Evolutionary conservation across 2,113 vertebrate genomes (phyloP), one percentile per base, ranked within the genome.

Genomic region (Myrmophylax atrothorax): DNA sequence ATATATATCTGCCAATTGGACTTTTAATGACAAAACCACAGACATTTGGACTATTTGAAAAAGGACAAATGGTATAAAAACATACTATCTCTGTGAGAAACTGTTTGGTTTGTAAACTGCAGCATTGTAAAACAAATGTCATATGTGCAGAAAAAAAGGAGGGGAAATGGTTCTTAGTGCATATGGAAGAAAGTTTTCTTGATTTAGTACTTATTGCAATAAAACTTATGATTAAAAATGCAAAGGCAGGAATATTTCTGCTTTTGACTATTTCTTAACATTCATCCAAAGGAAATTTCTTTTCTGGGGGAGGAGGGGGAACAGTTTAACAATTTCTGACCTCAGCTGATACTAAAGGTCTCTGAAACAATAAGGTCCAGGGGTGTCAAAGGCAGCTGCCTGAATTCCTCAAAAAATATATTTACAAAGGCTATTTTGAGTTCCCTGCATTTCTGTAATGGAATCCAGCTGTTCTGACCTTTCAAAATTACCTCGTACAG

Each of bases 11-110:
- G 97, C 97, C 97, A 98, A 96, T 92, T 96, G 75, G 95, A 97
- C 96, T 98, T 96, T 97, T 98, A 97, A 98, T 97, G 96, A 97
- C 93, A 97, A 98, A 98, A 97, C 97, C 97, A 97, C 97, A 98
- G 93, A 92, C 58, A 1, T 95, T 97, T 98, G 94, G 94, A 96
- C 94, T 92, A 92, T 90, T 97, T 96, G 94, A 97, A 97, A 96
- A 64, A 94, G 95, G 90, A 97, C 94, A 97, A 98, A 97, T 97
- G 93, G 96, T 97, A 97, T 95, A 97, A 97, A 97, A 97, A 67
- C 88, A 86, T 87, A 95, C 90, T 97, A 96, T 97, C 42, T 89
- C 79, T 95, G 90, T 87, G 84, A 97, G 96, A 96, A 96, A 91
- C 75, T 81, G 94, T 73, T 60, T 95, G 95, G 97, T 98, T 96